Percentiles rank a stretch among this genome's conserved stretches.
Evolutionary conservation across 35 echinoderm and acorn worm species (phyloP).

Genomic region (Diadema setosum): DNA sequence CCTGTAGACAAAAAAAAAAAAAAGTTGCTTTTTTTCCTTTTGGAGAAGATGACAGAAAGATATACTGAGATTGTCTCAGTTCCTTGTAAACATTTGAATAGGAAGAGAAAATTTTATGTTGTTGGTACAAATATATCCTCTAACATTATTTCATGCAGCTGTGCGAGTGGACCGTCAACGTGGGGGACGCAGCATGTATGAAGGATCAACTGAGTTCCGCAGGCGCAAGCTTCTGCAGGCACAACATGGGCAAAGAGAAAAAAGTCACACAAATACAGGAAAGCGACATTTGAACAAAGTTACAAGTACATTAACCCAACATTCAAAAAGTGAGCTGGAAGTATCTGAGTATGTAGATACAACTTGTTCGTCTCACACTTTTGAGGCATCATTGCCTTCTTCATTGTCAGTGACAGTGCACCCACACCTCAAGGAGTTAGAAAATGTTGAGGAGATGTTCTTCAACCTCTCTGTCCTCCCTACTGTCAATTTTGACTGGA

Average conservation of each 20-base stretch:
- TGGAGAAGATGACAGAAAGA: neutral
- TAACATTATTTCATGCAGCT: slow-evolving; percentile 12
- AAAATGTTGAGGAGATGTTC: slow-evolving; percentile 9
- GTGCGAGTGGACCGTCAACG: slow-evolving; percentile 76
- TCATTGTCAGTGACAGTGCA: neutral
- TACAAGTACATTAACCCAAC: neutral
- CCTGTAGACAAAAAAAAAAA: neutral
- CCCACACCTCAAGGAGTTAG: slow-evolving; percentile 16
- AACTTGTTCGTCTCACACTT: neutral
- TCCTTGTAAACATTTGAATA: too few species aligned
- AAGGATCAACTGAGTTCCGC: slow-evolving; percentile 78
- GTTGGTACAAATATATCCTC: neutral
- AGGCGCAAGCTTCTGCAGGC: slow-evolving; percentile 18
- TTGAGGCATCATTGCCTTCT: neutral
- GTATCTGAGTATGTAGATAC: neutral
- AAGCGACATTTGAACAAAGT: slow-evolving; percentile 30
- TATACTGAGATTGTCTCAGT: neutral
- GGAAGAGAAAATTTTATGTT: too few species aligned
- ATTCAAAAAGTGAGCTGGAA: neutral
- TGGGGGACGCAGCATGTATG: slow-evolving; percentile 78
- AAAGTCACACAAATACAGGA: neutral
- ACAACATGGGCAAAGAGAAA: slow-evolving; percentile 2
- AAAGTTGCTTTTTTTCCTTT: neutral
- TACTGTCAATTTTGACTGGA: neutral
- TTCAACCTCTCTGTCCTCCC: neutral